Base-by-base conservation (phyloP, 2,888 invertebrate genomes). In the Keiferia lycopersicella region DNA sequence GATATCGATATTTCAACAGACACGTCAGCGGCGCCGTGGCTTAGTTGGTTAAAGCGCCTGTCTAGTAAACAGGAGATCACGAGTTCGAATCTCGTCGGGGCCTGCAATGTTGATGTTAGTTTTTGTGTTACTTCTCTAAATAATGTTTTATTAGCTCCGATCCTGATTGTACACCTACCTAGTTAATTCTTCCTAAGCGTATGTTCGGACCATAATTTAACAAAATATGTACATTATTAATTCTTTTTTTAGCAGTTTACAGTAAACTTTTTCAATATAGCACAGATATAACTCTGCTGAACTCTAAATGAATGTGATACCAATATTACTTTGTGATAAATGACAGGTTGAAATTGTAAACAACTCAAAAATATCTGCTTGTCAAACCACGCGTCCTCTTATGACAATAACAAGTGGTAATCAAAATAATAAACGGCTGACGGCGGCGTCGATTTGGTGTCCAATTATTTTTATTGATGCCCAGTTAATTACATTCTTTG, bases 1-100 rank as follows among this genome's bases (percentile, higher is more conserved):
- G 0, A 22, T 22, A 53, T 48, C 39, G 38, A 11, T 51, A 61
- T 64, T 66, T 64, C 62, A 50, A 2, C 30, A 2, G 1, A 0
- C 0, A 41, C 39, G 1, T 34, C 58, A 67, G 58, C 69, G 85
- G 88, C 87, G 85, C 87, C 88, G 88, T 88, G 88, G 89, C 88
- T 88, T 87, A 87, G 85, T 87, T 87, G 88, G 88, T 88, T 87
- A 87, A 87, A 87, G 87, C 88, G 88, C 88, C 89, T 89, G 89
- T 90, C 88, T 88, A 88, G 88, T 89, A 89, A 88, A 89, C 89
- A 88, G 88, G 88, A 88, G 88, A 88, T 88, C 88, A 79, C 75
- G 87, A 88, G 88, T 88, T 88, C 88, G 87, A 89, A 88, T 88
- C 87, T 87, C 86, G 87, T 79, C 88, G 87, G 87, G 86, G 88